These are phyloP conservation scores for Gila robusta DNA, from an alignment of 2,797 vertebrate genomes.

Conservation along the genomic window DNA sequence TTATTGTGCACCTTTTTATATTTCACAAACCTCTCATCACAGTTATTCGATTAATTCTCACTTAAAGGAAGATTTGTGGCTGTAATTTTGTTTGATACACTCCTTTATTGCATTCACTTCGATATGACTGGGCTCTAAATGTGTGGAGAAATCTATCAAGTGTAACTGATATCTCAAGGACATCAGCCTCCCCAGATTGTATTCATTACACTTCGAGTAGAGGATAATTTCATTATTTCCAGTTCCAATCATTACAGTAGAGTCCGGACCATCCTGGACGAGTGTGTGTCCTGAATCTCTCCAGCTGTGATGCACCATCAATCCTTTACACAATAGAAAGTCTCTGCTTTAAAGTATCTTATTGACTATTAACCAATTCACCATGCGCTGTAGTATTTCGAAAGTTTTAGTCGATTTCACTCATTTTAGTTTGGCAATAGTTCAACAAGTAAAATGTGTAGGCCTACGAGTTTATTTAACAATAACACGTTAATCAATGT, in stretches of 20 bases:
- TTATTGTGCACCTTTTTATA: constrained; percentile 13
- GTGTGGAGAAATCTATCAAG: constrained; percentile 41
- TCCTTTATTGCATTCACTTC: constrained; percentile 55
- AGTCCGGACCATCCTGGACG: neutral
- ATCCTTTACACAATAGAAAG: constrained; percentile 14
- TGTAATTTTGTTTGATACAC: constrained; percentile 53
- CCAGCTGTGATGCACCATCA: constrained; percentile 21
- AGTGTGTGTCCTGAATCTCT: constrained; percentile 18
- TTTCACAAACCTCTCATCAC: constrained; percentile 22
- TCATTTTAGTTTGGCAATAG: too few relatives aligned
- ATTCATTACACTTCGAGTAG: constrained; percentile 44
- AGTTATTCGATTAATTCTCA: constrained; percentile 54
- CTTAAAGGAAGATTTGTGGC: constrained; percentile 58
- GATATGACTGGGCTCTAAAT: constrained; percentile 23
- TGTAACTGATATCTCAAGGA: constrained; percentile 57
- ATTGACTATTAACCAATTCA: neutral
- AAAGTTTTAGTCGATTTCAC: too few relatives aligned
- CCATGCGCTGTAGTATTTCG: neutral
- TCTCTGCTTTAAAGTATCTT: neutral
- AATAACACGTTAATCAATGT: too few relatives aligned
- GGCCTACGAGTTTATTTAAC: too few relatives aligned
- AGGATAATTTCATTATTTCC: constrained; percentile 57
- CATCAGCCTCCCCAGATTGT: constrained; percentile 38
- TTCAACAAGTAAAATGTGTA: too few relatives aligned
- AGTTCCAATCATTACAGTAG: constrained; percentile 53